Conservation (phyloP, 1,140 invertebrate species). For the Nasonia vitripennis region DNA sequence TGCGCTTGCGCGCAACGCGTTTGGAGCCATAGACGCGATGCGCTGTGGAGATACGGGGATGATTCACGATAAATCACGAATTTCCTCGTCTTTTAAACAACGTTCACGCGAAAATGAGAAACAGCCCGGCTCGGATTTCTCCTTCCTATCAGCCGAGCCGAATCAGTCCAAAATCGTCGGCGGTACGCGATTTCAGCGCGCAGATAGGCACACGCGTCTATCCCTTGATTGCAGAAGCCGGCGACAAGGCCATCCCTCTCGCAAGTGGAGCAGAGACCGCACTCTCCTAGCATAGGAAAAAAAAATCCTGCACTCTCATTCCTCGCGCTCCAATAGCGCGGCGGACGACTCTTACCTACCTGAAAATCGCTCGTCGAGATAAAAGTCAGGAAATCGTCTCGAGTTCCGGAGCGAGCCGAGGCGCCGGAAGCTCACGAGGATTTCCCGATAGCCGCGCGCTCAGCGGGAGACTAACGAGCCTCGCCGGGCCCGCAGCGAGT, state of each 20-base stretch:
- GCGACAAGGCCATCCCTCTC: too few species aligned
- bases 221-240: too few species aligned
- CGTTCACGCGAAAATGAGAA: too few species aligned
- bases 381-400: conserved; percentile 49
- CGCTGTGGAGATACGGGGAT: not conserved
- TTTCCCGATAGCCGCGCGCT: not conserved
- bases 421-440: not conserved
- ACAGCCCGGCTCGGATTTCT: too few species aligned
- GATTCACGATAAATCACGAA: not conserved
- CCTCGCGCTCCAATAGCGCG: conserved; percentile 4
- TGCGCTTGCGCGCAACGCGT: not conserved
- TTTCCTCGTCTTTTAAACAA: too few species aligned
- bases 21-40: not conserved
- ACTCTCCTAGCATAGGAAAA: not conserved
- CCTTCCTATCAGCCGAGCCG: too few species aligned
- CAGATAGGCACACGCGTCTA: too few species aligned
- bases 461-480: conserved; percentile 44
- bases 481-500: not conserved
- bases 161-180: too few species aligned
- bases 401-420: not conserved
- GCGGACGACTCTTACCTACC: not conserved
- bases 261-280: too few species aligned
- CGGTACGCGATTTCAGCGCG: too few species aligned
- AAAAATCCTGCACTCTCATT: not conserved
- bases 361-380: conserved; percentile 13